A percentile compares a stretch with the other conserved stretches of the same genome.
phyloP scores from a whole-genome alignment of 2,113 vertebrate genomes.

The Petroica traversi region DNA sequence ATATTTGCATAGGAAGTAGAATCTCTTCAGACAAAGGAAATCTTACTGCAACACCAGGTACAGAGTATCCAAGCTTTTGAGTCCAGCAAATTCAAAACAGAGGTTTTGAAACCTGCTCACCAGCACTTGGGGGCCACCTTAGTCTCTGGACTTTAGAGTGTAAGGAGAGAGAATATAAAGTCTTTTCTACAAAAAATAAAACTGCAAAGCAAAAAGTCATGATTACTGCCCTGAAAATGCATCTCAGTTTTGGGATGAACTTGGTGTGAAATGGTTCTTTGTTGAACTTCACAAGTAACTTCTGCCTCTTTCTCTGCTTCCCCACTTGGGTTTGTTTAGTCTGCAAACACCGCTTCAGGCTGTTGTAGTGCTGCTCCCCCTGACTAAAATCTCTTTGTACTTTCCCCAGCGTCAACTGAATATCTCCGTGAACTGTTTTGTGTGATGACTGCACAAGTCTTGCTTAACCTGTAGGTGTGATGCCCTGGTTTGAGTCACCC shows the following conservation, averaged over 20 bases:
- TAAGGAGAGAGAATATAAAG: not conserved
- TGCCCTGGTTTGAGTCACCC: not conserved
- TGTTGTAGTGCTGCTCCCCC: not conserved
- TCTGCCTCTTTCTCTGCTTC: not conserved
- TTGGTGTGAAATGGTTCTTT: not conserved
- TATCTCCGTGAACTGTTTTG: not conserved
- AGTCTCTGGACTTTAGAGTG: not conserved
- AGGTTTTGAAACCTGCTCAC: not conserved
- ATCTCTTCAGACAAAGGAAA: not conserved
- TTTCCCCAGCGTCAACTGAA: not conserved
- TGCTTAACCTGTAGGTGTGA: not conserved
- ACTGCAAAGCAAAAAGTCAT: not conserved
- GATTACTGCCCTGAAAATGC: not conserved
- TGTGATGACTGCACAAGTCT: not conserved
- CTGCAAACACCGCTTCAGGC: not conserved
- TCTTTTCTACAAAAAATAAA: not conserved
- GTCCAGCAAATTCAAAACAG: not conserved
- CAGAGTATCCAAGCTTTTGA: not conserved
- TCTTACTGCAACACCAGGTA: not conserved
- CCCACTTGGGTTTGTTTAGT: not conserved
- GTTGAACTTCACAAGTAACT: not conserved
- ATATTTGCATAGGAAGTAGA: not conserved
- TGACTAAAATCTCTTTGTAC: not conserved
- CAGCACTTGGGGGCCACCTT: not conserved
- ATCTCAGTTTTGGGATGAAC: not conserved